Evolutionary conservation across 2,888 invertebrate species (phyloP), one percentile per base, ranked within the genome.

Genomic region (Esperia sulphurella): DNA sequence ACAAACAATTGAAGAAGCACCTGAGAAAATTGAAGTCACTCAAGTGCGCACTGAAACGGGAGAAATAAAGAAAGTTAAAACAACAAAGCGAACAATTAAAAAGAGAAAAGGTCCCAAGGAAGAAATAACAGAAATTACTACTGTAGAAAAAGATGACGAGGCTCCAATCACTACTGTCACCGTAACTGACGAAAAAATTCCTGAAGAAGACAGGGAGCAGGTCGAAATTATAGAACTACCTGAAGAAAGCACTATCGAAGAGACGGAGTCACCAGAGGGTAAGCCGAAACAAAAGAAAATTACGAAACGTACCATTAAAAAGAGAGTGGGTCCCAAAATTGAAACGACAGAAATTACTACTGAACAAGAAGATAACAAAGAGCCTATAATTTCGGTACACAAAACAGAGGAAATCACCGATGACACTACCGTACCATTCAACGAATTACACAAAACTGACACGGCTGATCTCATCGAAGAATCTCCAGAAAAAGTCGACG

Each of bases 231-330:
- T 52, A 3, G 65, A 69, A 45, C 45, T 72, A 1, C 65, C 64
- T 0, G 65, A 65, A n/a, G 58, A 63, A 39, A 58, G 51, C 0
- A 54, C 51, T 0, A 14, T 48, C 2, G 54, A 60, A 39, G 52
- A 55, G 30, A 12, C 58, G 5, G n/a, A 55, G 37, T 41, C 21
- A 9, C 43, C 30, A 21, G 48, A 48, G 6, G 51, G 51, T 44
- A 53, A 47, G 47, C 35, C 41, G 13, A 50, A 40, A 8, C 39
- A 54, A 8, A 54, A 45, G 49, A 49, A 46, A 49, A 82, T 53
- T 56, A 52, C 66, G 61, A 39, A 63, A 59, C 56, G 57, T 0
- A 65, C 81, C 3, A 85, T 90, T n/a, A 87, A 83, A 58, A 88
- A 63, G 43, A 59, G 58, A 8, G 53, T 58, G 12, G 64, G 65